Evolutionary conservation across 2,888 invertebrate species (phyloP).

Genomic region (Folsomia manolachei): DNA sequence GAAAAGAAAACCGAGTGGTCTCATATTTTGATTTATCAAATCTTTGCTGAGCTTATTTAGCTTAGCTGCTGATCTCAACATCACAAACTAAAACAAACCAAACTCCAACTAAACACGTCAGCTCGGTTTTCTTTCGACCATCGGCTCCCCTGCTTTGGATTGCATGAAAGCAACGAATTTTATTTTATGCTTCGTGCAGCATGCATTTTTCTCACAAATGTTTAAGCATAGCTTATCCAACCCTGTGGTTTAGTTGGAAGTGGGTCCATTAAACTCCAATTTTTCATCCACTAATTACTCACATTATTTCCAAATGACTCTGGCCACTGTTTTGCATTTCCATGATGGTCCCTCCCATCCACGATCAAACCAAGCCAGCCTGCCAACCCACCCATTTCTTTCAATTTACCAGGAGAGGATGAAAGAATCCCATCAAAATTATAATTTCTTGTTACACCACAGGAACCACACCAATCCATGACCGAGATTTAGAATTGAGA

Average conservation of each 20-base stretch:
- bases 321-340: background rate
- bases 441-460: background rate
- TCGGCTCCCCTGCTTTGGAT: background rate
- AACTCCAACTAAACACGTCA: background rate
- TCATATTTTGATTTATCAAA: background rate
- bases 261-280: constrained; percentile 28
- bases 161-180: background rate
- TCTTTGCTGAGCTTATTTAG: no score
- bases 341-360: background rate
- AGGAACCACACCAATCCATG: background rate
- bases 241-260: background rate
- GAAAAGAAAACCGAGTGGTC: no score
- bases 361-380: no score
- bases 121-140: background rate
- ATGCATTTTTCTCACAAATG: constrained; percentile 12
- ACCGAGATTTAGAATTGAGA: no score
- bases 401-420: background rate
- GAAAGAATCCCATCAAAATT: background rate
- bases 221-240: background rate
- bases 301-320: background rate
- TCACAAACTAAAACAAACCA: background rate
- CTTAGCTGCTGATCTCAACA: no score
- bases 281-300: constrained; percentile 24
- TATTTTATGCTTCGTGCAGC: background rate
- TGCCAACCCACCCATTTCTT: background rate